Percentiles rank a stretch among this genome's conserved stretches.
Conservation (phyloP, 2,888 invertebrate genomes). For the Vanessa cardui region DNA sequence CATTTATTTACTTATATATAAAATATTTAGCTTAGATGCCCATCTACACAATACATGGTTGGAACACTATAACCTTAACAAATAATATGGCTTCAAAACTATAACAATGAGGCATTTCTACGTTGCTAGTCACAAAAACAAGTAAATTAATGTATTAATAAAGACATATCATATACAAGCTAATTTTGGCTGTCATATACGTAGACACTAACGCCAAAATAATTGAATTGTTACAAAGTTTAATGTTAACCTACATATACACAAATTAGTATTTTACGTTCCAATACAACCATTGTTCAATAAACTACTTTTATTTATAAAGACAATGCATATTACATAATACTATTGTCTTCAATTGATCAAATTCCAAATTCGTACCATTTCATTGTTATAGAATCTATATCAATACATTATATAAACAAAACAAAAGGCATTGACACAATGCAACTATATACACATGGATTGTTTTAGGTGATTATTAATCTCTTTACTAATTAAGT, state of each 20-base stretch:
- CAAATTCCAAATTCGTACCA: constrained; percentile 46
- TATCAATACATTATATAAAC: constrained; percentile 23
- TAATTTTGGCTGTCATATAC: too few species aligned
- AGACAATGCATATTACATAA: constrained; percentile 59
- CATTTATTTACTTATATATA: too few species aligned
- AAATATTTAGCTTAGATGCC: too few species aligned
- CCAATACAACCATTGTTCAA: constrained; percentile 35
- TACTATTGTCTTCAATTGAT: constrained; percentile 66
- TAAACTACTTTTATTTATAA: constrained; percentile 41
- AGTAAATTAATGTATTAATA: too few species aligned
- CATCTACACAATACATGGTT: too few species aligned
- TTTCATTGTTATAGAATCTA: constrained; percentile 34
- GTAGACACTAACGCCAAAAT: neutral
- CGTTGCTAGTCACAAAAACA: too few species aligned
- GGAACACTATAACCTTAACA: too few species aligned
- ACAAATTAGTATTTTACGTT: constrained; percentile 5
- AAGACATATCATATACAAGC: too few species aligned
- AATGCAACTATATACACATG: neutral
- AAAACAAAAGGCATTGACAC: constrained; percentile 27
- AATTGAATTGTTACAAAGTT: neutral
- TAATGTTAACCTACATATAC: neutral
- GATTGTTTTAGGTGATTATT: neutral
- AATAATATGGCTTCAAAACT: too few species aligned
- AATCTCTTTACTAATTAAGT: too few species aligned
- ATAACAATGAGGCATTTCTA: too few species aligned